Percentiles rank a stretch among this genome's conserved stretches.
Evolutionary conservation across 2,888 invertebrate genomes (phyloP).

Genomic region (Taphrorychus bicolor): DNA sequence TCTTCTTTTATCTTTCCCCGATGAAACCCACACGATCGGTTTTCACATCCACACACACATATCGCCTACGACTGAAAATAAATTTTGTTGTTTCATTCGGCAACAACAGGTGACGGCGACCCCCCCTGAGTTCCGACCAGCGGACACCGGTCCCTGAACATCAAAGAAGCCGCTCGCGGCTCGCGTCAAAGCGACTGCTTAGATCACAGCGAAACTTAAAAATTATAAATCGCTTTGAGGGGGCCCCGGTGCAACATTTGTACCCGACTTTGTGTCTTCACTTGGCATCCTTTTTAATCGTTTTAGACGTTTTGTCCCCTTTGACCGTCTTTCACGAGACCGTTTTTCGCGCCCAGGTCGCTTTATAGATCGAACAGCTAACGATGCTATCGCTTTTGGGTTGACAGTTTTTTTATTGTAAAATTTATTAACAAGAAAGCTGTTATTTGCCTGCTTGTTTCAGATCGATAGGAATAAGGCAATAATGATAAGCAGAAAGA

Average conservation of each 20-base stretch:
- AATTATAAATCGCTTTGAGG: conserved; percentile 51
- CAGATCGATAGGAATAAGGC: background rate
- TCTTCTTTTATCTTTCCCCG: background rate
- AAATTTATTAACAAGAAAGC: background rate
- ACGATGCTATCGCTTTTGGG: background rate
- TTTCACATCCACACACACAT: conserved; percentile 6
- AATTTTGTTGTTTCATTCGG: conserved; percentile 38
- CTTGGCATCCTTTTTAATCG: conserved; percentile 33
- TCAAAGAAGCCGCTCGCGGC: conserved; percentile 37
- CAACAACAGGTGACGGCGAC: conserved; percentile 37
- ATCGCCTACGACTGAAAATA: conserved; percentile 15
- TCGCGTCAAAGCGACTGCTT: conserved; percentile 38
- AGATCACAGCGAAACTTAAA: conserved; percentile 46
- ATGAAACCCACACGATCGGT: background rate
- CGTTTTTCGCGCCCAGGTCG: conserved; percentile 30
- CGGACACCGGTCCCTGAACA: conserved; percentile 27
- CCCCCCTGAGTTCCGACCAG: conserved; percentile 30
- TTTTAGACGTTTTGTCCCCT: conserved; percentile 38
- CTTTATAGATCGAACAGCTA: conserved; percentile 22
- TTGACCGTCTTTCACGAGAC: conserved; percentile 32
- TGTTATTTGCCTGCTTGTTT: background rate
- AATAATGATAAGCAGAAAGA: too few species aligned
- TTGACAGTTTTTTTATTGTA: background rate
- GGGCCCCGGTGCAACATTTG: conserved; percentile 45
- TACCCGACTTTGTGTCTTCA: conserved; percentile 41